Evolutionary conservation across 2,888 invertebrate species (phyloP).

Genomic region (Leucozona laternaria): DNA sequence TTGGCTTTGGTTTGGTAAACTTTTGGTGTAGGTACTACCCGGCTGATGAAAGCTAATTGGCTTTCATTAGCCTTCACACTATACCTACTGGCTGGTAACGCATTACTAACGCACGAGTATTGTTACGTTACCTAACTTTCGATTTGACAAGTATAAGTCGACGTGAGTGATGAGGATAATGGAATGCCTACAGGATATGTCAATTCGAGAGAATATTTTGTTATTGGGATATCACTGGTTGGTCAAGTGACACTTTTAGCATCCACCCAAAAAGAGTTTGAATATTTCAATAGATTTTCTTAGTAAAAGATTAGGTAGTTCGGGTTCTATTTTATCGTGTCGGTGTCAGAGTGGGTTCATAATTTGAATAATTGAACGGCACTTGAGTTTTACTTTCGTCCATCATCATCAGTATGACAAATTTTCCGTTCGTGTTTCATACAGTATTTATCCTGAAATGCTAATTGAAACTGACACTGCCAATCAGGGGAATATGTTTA

Average conservation of each 20-base stretch:
- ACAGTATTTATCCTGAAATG: not conserved
- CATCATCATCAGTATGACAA: too few species aligned
- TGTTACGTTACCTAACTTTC: conserved; percentile 74
- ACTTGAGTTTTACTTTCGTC: not conserved
- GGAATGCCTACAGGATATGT: conserved; percentile 44
- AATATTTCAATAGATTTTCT: conserved; percentile 11
- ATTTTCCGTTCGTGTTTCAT: not conserved
- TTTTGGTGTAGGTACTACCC: conserved; percentile 56
- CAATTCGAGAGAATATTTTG: conserved; percentile 42
- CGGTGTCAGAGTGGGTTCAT: not conserved
- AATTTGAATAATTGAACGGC: not conserved
- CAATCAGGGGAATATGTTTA: not conserved
- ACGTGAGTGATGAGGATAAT: conserved; percentile 65
- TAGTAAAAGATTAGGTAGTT: too few species aligned
- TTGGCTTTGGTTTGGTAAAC: conserved; percentile 53
- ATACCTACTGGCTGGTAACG: conserved; percentile 30
- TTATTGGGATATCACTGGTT: conserved; percentile 55
- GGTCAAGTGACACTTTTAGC: conserved; percentile 42
- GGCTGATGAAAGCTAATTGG: conserved; percentile 74
- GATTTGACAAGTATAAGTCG: conserved; percentile 73
- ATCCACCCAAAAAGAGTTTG: conserved; percentile 4
- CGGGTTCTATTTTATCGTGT: not conserved
- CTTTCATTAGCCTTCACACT: conserved; percentile 75
- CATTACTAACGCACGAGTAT: conserved; percentile 66
- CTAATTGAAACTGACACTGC: not conserved